These are phyloP conservation scores for Cheilosia urbana DNA, from an alignment of 2,888 invertebrate species.

Conservation along the genomic window DNA sequence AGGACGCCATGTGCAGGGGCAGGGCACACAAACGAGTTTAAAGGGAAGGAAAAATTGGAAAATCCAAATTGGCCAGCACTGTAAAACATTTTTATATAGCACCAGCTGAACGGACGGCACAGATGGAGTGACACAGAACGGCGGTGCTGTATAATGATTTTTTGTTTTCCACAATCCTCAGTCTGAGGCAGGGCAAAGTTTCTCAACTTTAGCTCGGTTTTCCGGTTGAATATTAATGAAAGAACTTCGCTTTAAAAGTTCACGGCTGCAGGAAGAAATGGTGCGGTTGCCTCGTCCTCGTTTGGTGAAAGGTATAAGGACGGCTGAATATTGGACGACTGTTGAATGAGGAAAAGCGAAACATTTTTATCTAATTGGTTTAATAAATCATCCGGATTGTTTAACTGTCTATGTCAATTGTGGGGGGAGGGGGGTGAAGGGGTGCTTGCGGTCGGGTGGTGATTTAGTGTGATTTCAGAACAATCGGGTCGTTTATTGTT, in stretches of 20 bases:
- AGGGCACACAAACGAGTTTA: not conserved
- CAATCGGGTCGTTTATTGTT: slow-evolving; percentile 68
- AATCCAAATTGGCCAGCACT: slow-evolving; percentile 45
- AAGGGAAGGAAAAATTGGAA: slow-evolving; percentile 19
- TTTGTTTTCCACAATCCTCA: not conserved
- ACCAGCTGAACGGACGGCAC: slow-evolving; percentile 50
- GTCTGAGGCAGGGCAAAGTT: slow-evolving; percentile 27
- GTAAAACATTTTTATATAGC: slow-evolving; percentile 55
- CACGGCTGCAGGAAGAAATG: slow-evolving; percentile 23
- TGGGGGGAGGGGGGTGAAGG: slow-evolving; percentile 13
- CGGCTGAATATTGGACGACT: slow-evolving; percentile 6
- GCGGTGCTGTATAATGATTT: not conserved
- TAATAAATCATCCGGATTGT: slow-evolving; percentile 72
- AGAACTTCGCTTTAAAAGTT: slow-evolving; percentile 66
- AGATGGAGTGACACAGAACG: slow-evolving; percentile 54
- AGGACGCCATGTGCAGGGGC: slow-evolving; percentile 3
- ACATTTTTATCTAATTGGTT: slow-evolving; percentile 72
- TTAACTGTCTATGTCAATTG: slow-evolving; percentile 64
- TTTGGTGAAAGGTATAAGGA: slow-evolving; percentile 1
- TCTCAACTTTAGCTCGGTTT: slow-evolving; percentile 58
- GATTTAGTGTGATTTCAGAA: slow-evolving; percentile 60
- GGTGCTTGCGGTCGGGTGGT: not conserved
- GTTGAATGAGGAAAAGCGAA: slow-evolving; percentile 48
- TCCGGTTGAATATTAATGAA: slow-evolving; percentile 70
- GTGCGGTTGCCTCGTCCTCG: not conserved